Evolutionary conservation across 2,888 invertebrate genomes (phyloP).

Genomic region (Ormyrus labotus): DNA sequence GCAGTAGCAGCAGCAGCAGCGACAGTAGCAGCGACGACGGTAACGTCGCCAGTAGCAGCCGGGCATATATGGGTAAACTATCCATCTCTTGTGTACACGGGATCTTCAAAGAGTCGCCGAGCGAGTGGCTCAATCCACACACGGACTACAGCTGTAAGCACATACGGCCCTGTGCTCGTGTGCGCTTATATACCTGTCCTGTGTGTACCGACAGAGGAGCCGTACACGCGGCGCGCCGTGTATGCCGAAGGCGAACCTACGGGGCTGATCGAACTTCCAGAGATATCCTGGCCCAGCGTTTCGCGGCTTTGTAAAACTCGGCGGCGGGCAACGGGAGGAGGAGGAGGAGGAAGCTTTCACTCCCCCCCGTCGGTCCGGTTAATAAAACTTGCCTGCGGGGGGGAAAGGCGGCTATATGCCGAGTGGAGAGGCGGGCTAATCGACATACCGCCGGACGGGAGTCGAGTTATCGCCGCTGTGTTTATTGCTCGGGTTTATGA

Average conservation of each 20-base stretch:
- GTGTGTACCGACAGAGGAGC: too few relatives aligned
- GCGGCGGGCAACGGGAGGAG: background rate
- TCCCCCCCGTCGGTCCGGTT: background rate
- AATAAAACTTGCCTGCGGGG: conserved; percentile 24
- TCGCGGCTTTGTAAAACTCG: too few relatives aligned
- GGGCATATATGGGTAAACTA: conserved; percentile 12
- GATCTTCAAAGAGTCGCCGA: conserved; percentile 45
- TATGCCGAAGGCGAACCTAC: too few relatives aligned
- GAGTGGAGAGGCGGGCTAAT: background rate
- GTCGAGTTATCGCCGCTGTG: too few relatives aligned
- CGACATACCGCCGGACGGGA: background rate
- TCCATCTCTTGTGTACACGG: background rate
- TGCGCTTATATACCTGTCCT: background rate
- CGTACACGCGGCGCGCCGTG: too few relatives aligned
- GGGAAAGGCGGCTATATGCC: background rate
- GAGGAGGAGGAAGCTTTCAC: background rate
- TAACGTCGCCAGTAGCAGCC: background rate
- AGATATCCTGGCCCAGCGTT: too few relatives aligned
- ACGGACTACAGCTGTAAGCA: background rate
- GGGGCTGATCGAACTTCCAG: too few relatives aligned
- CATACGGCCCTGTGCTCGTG: too few relatives aligned
- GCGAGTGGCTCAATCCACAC: background rate
- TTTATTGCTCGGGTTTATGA: too few relatives aligned
- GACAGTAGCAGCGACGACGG: background rate
- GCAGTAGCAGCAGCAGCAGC: background rate